Evolutionary conservation across 2,797 vertebrate species (phyloP).

Genomic region (Enteromius trimaculatus): DNA sequence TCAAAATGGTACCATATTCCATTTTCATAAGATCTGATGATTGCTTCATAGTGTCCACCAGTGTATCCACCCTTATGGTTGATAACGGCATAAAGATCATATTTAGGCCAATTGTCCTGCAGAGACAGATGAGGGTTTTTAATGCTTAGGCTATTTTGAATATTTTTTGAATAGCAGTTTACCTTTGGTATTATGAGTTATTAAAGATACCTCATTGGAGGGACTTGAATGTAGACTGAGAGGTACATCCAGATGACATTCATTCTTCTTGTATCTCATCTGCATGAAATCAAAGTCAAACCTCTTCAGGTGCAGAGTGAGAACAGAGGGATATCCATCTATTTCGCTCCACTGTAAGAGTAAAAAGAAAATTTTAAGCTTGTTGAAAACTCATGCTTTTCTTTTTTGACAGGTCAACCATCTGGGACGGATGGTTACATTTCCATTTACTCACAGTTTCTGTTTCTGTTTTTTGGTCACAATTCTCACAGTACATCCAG

Average conservation of each 20-base stretch:
- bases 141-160: background rate
- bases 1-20: slow-evolving; percentile 67
- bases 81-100: slow-evolving; percentile 74
- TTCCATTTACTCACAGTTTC: slow-evolving; percentile 66
- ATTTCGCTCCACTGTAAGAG: slow-evolving; percentile 63
- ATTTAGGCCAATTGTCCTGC: slow-evolving; percentile 58
- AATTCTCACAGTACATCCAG: slow-evolving; percentile 72
- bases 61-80: slow-evolving; percentile 68
- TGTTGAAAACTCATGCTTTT: background rate
- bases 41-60: slow-evolving; percentile 71
- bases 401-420: background rate
- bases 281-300: slow-evolving; percentile 69
- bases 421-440: background rate
- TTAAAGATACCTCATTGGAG: slow-evolving; percentile 36
- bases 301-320: slow-evolving; percentile 75
- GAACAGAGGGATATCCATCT: slow-evolving; percentile 65
- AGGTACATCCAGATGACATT: slow-evolving; percentile 59
- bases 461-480: slow-evolving; percentile 69
- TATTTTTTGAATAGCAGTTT: background rate
- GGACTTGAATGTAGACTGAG: slow-evolving; percentile 37
- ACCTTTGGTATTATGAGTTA: background rate
- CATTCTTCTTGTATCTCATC: slow-evolving; percentile 71
- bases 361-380: background rate
- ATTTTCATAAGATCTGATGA: slow-evolving; percentile 61
- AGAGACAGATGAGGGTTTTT: background rate